Conservation (phyloP, 2,113 vertebrate species). For the Rhinoderma darwinii region DNA sequence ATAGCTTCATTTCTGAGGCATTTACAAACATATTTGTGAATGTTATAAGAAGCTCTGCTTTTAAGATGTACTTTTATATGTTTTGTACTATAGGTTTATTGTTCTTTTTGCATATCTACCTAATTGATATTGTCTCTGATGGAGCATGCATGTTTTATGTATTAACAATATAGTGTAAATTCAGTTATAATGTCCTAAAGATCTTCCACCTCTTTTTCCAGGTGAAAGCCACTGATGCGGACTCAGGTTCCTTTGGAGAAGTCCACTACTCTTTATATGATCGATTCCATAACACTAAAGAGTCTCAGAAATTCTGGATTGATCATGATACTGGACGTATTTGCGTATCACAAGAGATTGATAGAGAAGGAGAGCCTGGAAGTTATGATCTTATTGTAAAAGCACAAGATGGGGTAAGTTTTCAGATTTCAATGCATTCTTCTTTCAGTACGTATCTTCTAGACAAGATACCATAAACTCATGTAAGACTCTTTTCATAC, state of each 20-base stretch:
- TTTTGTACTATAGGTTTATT: neutral
- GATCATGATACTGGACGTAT: constrained; percentile 78
- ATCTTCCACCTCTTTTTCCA: constrained; percentile 58
- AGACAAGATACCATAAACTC: neutral
- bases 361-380: constrained; percentile 80
- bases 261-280: constrained; percentile 83
- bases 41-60: too few species aligned
- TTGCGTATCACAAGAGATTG: constrained; percentile 85
- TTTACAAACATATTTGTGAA: too few species aligned
- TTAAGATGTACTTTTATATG: neutral
- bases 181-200: constrained; percentile 3
- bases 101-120: neutral
- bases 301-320: constrained; percentile 81
- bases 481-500: neutral
- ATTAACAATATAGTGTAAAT: neutral
- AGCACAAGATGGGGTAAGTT: constrained; percentile 88
- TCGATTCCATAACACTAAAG: constrained; percentile 79
- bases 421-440: neutral
- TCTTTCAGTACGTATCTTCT: neutral
- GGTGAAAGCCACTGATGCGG: constrained; percentile 87
- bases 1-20: too few species aligned
- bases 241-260: constrained; percentile 78
- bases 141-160: neutral
- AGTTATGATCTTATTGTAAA: constrained; percentile 86
- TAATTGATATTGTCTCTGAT: neutral